phyloP scores from a whole-genome alignment of 2,888 invertebrate species.

The Strigamia transsilvanica region DNA sequence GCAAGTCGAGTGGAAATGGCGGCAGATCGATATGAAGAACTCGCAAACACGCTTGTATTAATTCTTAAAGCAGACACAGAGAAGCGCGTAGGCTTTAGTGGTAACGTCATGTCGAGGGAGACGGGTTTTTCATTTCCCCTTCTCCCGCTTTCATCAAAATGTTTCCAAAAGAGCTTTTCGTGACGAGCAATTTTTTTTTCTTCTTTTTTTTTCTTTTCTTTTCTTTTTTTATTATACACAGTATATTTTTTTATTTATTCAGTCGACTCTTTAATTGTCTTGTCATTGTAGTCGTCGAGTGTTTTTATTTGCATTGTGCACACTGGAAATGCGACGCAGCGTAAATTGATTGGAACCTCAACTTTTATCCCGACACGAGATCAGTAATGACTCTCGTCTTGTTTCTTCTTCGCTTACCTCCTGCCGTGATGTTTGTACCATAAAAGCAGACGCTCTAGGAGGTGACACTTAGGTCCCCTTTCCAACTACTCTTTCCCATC shows the following conservation, averaged over 20 bases:
- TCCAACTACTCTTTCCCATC: conserved; percentile 4
- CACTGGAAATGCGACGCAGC: conserved; percentile 26
- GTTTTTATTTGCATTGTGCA: conserved; percentile 31
- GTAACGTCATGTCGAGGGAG: conserved; percentile 15
- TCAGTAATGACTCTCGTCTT: conserved; percentile 33
- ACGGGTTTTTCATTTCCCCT: conserved; percentile 39
- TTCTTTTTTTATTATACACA: neutral
- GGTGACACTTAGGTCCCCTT: conserved; percentile 23
- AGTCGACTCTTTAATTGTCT: conserved; percentile 22
- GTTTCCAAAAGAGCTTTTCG: conserved; percentile 30
- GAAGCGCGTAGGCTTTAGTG: neutral
- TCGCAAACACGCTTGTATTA: conserved; percentile 49
- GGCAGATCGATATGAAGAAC: conserved; percentile 45
- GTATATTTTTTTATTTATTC: neutral
- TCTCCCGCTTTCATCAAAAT: conserved; percentile 12
- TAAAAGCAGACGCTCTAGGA: conserved; percentile 42
- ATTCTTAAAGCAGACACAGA: conserved; percentile 47
- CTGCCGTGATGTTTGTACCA: neutral
- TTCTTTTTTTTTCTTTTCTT: neutral
- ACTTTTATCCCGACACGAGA: conserved; percentile 29
- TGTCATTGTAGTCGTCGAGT: conserved; percentile 31
- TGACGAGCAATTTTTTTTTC: neutral
- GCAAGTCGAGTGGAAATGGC: conserved; percentile 49
- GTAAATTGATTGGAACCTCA: conserved; percentile 42
- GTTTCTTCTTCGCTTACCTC: neutral